Base-by-base conservation (phyloP, 2,888 invertebrate species). In the Anoplius nigerrimus region DNA sequence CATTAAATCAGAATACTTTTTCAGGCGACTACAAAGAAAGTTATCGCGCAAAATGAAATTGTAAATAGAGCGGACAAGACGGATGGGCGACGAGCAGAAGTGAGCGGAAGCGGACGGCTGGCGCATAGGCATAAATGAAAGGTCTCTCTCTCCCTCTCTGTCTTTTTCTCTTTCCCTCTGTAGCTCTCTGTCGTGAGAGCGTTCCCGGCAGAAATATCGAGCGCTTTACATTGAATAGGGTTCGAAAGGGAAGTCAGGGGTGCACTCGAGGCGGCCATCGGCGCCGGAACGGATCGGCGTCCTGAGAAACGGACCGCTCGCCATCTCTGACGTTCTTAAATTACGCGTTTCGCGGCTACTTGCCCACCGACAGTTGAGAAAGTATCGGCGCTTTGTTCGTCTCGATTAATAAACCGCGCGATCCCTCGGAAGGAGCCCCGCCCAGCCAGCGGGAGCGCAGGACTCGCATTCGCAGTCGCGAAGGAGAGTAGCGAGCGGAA, bases 341-440 rank as follows among this genome's bases (percentile, higher is more conserved):
- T 72, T 58, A 61, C 54, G 54, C 52, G 62, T 64, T 75, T 72
- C 63, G 62, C 69, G 62, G 65, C 42, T 70, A 62, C 64, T 73
- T 70, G 57, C 48, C 48, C 61, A 54, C 60, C 57, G 54, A 62
- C 58, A 57, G 22, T 64, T 70, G 58, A 55, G 45, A 70, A 66
- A 66, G 57, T 16, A 20, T 21, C 18, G 22, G n/a, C 52, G 57
- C 51, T 70, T 61, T 56, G 59, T 67, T 65, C 62, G 16, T 34
- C 59, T 56, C 65, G 66, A 76, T 76, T 76, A 76, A 71, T 66
- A 67, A 67, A 71, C 43, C 45, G 48, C 24, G 59, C 65, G 52
- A 62, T 73, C 22, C 62, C 11, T 48, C 46, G 52, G n/a, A 66
- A 67, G 58, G 22, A 55, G 52, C 45, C 52, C 42, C 42, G 2